Base-by-base conservation (phyloP, 2,113 vertebrate genomes). In the Crotophaga sulcirostris region DNA sequence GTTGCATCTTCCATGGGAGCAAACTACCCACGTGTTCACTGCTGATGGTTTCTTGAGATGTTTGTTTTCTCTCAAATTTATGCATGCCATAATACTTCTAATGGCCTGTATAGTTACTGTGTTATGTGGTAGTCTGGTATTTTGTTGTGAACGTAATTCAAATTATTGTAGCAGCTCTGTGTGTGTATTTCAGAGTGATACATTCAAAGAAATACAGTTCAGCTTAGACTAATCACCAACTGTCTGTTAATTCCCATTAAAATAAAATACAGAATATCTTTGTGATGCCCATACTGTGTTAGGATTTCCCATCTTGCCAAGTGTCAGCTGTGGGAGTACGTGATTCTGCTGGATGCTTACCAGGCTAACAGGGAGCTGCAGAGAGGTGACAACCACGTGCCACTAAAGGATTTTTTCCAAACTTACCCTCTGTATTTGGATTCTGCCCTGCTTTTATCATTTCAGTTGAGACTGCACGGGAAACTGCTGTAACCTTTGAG, bases 21-120 rank as follows among this genome's bases (percentile, higher is more conserved):
- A 74, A 49, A 63, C 10, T 66, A 40, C 13, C 28, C 25, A 4
- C 0, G 0, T 42, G 10, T 40, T 90, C 28, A 8, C 24, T 49
- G 0, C 26, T 33, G 58, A 55, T 33, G 11, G 24, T n/a, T 55
- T 64, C 49, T 29, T 42, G 52, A 80, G 44, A 49, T 19, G 40
- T 33, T 2, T 1, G 4, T 5, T 67, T 84, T 67, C 42, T 87
- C 16, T 47, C 60, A 67, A 11, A 8, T n/a, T 74, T 55, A 38
- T 77, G 17, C 40, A 20, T 2, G 6, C 23, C 8, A 1, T 58
- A 33, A 19, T 83, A 19, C 33, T 81, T 84, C 15, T 40, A 18
- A 29, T 73, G 63, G 40, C 19, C n/a, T 56, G 0, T 47, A 6
- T 42, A 86, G n/a, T 13, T 40, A 17, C 0, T 14, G 15, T 21